Conservation (phyloP, 2,797 vertebrate genomes). For the Fringilla coelebs region DNA sequence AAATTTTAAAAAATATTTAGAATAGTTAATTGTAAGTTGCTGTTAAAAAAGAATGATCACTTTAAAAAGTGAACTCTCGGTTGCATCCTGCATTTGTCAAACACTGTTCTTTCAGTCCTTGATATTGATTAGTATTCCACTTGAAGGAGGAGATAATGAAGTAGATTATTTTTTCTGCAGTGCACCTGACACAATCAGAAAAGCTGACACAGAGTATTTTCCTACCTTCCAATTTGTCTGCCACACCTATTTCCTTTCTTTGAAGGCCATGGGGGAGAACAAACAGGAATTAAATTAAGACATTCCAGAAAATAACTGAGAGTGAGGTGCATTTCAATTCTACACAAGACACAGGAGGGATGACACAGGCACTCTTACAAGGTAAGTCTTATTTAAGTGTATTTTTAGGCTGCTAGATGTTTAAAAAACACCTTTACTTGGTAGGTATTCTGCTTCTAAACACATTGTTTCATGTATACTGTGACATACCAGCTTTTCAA, state of each 20-base stretch:
- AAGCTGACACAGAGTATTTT: constrained; percentile 37
- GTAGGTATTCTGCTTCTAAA: background rate
- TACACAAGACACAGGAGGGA: background rate
- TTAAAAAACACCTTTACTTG: background rate
- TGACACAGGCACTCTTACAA: background rate
- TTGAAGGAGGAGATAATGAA: constrained; percentile 35
- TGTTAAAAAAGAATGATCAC: background rate
- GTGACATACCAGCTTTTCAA: background rate
- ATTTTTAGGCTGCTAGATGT: background rate
- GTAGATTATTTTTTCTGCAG: constrained; percentile 40
- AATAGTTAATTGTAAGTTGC: background rate
- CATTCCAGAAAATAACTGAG: constrained; percentile 23
- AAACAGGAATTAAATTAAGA: constrained; percentile 23
- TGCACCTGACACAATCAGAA: constrained; percentile 42
- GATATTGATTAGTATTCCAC: constrained; percentile 45
- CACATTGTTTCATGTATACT: background rate
- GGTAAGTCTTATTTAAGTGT: background rate
- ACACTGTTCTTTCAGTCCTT: constrained; percentile 13
- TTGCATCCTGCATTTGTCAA: constrained; percentile 1
- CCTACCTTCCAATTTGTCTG: background rate
- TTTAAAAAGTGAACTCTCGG: background rate
- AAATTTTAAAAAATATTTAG: background rate
- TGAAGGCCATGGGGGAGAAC: background rate
- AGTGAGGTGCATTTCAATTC: constrained; percentile 19
- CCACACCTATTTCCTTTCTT: constrained; percentile 17